Evolutionary conservation across 53 echinoderm and acorn worm species (phyloP).

Genomic region (Apostichopus leukothele): DNA sequence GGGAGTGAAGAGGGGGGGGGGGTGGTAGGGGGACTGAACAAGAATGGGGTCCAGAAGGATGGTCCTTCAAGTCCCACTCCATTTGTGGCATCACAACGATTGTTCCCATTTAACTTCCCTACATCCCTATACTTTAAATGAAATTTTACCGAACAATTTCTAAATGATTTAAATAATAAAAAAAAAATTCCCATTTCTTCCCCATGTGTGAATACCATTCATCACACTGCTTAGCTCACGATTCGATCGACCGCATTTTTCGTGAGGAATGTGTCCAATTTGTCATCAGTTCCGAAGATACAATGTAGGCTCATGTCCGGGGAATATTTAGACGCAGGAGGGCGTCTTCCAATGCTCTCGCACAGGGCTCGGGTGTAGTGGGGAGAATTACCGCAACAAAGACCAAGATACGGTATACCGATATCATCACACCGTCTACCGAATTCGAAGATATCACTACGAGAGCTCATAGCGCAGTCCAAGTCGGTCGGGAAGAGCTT

Average conservation of each 20-base stretch:
- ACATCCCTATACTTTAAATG: too few species aligned
- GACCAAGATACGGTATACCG: conserved; percentile 80
- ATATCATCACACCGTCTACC: conserved; percentile 69
- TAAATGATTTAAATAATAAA: too few species aligned
- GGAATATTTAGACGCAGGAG: conserved; percentile 76
- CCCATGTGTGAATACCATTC: too few species aligned
- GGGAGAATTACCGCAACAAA: conserved; percentile 93
- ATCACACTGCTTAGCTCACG: background rate
- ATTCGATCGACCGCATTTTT: background rate
- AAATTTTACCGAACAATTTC: too few species aligned
- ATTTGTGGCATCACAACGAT: too few species aligned
- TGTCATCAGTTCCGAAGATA: conserved; percentile 49
- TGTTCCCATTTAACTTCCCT: too few species aligned
- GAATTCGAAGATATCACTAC: conserved; percentile 65
- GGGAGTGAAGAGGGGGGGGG: too few species aligned
- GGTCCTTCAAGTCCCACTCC: too few species aligned
- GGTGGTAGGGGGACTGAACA: too few species aligned
- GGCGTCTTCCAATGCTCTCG: conserved; percentile 74
- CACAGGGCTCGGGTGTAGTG: conserved; percentile 80
- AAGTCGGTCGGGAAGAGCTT: conserved; percentile 61
- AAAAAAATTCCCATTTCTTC: too few species aligned
- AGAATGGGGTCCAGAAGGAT: too few species aligned
- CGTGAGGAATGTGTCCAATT: background rate
- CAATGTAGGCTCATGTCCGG: conserved; percentile 69
- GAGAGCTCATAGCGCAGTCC: conserved; percentile 65